These are phyloP conservation scores for Apostichopus leukothele DNA, from an alignment of 53 echinoderm and acorn worm species.

Conservation along the genomic window DNA sequence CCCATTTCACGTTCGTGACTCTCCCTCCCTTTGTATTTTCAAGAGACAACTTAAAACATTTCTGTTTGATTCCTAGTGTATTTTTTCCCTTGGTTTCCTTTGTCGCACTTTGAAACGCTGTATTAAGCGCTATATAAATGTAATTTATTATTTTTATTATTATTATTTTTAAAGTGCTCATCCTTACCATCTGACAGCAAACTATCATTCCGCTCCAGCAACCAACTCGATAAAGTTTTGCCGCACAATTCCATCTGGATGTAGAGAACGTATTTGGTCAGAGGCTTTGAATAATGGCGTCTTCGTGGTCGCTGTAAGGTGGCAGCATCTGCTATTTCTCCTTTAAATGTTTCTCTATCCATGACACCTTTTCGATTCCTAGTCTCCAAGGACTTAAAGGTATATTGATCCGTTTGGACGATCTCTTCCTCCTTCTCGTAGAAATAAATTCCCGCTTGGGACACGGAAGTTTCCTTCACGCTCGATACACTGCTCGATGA, in stretches of 20 bases:
- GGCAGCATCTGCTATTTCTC: background rate
- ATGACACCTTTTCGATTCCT: background rate
- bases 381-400: background rate
- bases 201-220: constrained; percentile 49
- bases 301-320: constrained; percentile 12
- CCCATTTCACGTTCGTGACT: no score
- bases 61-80: no score
- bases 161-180: background rate
- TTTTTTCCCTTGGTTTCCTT: no score
- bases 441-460: background rate
- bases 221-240: constrained; percentile 64
- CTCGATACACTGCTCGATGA: background rate
- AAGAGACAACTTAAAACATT: no score
- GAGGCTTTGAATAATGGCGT: constrained; percentile 32
- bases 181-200: background rate
- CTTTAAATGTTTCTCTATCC: background rate
- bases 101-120: no score
- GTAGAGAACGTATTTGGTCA: constrained; percentile 50
- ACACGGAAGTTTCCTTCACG: background rate
- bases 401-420: background rate
- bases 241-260: constrained; percentile 90
- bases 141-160: no score
- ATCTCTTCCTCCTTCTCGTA: constrained; percentile 20
- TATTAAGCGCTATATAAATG: no score
- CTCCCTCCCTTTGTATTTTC: no score